Evolutionary conservation across 2,888 invertebrate species (phyloP).

Genomic region (Pollenia labialis): DNA sequence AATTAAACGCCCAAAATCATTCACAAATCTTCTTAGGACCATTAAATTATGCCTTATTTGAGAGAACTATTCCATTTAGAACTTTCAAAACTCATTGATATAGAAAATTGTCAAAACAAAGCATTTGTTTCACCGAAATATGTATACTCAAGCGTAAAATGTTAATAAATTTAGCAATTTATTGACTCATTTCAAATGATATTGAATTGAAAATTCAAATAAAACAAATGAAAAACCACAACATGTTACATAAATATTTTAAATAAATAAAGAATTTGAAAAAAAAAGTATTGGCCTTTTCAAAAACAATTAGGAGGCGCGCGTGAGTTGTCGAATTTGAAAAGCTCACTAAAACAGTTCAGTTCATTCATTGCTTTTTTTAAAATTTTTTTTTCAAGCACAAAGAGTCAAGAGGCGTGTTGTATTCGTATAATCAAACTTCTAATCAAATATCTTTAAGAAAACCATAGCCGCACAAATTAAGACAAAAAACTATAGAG

Average conservation of each 20-base stretch:
- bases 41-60: neutral
- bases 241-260: slow-evolving; percentile 39
- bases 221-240: slow-evolving; percentile 15
- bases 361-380: slow-evolving; percentile 48
- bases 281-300: slow-evolving; percentile 63
- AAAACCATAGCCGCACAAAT: slow-evolving; percentile 6
- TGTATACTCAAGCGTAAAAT: slow-evolving; percentile 7
- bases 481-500: slow-evolving; percentile 19
- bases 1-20: slow-evolving; percentile 13
- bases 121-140: slow-evolving; percentile 1
- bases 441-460: slow-evolving; percentile 23
- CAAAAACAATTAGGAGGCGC: slow-evolving; percentile 67
- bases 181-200: slow-evolving; percentile 70
- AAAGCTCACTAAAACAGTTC: slow-evolving; percentile 7
- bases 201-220: slow-evolving; percentile 31
- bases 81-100: slow-evolving; percentile 17
- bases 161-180: slow-evolving; percentile 74
- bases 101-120: slow-evolving; percentile 34
- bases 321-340: slow-evolving; percentile 48
- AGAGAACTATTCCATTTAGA: neutral
- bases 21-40: neutral
- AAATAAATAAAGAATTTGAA: slow-evolving; percentile 20
- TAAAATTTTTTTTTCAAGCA: neutral
- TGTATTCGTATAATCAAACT: slow-evolving; percentile 14
- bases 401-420: slow-evolving; percentile 66